Conservation (phyloP, 2,797 vertebrate genomes). For the Chelonia mydas region DNA sequence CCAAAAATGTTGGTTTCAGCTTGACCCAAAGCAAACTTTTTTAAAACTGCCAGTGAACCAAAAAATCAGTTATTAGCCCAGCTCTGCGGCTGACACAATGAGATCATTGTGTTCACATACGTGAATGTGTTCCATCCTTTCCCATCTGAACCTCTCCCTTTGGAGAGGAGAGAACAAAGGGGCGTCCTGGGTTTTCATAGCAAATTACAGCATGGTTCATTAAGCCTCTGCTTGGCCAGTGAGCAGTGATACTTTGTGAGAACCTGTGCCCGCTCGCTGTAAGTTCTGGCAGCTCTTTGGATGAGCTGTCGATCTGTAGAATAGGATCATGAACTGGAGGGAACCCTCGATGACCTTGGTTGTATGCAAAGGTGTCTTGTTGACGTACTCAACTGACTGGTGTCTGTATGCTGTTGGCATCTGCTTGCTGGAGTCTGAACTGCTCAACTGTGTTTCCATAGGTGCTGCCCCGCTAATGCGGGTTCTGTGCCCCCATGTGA, state of each 20-base stretch:
- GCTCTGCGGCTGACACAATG: not conserved
- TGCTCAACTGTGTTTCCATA: not conserved
- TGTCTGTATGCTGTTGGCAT: not conserved
- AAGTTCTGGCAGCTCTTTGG: not conserved
- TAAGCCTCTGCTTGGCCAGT: not conserved
- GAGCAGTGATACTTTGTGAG: not conserved
- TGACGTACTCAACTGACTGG: not conserved
- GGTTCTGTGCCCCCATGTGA: not conserved
- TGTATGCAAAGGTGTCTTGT: not conserved
- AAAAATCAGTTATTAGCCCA: not conserved
- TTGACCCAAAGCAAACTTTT: not conserved
- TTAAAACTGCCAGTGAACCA: not conserved
- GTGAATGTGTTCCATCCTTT: not conserved
- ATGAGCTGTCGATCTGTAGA: not conserved
- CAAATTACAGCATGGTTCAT: fast-evolving
- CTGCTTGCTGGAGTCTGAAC: not conserved
- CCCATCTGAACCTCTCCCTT: not conserved
- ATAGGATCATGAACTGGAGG: not conserved
- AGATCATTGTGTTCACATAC: not conserved
- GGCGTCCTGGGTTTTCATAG: not conserved
- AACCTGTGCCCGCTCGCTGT: not conserved
- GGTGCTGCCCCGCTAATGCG: not conserved
- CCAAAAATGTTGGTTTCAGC: not conserved
- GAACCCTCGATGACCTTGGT: not conserved
- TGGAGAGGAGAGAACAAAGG: not conserved